Percentiles rank a stretch among this genome's conserved stretches.
Evolutionary conservation across 2,797 vertebrate genomes (phyloP).

Genomic region (Bradypus variegatus): DNA sequence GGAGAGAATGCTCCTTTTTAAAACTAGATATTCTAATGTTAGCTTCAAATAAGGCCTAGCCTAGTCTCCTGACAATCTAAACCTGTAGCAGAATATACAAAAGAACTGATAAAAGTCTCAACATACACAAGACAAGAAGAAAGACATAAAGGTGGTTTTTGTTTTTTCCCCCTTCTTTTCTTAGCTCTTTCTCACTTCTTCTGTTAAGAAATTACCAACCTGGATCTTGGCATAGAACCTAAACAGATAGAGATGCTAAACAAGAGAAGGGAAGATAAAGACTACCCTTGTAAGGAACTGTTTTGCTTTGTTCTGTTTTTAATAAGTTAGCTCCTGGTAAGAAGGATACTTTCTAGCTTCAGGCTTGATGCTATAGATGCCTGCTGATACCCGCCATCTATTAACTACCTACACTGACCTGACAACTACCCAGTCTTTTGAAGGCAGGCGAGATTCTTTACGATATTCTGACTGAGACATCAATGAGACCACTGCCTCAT

Average conservation of each 20-base stretch:
- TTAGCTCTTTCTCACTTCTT: neutral
- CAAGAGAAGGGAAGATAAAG: neutral
- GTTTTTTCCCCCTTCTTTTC: neutral
- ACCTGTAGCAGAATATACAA: neutral
- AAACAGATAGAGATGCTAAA: conserved; percentile 20
- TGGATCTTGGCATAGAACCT: neutral
- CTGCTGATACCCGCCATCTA: neutral
- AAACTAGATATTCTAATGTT: neutral
- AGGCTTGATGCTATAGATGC: neutral
- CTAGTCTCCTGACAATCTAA: neutral
- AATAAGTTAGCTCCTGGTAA: conserved; percentile 5
- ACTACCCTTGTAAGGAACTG: neutral
- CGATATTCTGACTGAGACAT: neutral
- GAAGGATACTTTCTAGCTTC: neutral
- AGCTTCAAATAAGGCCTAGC: neutral
- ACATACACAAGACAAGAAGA: neutral
- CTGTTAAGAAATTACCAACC: conserved; percentile 32
- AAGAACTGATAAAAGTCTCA: neutral
- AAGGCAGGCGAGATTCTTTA: neutral
- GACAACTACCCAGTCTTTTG: neutral
- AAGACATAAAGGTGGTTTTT: too few species aligned
- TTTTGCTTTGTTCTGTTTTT: conserved; percentile 26
- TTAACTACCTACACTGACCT: neutral
- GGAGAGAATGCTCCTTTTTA: neutral
- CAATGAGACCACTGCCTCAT: neutral